Evolutionary conservation across 2,113 vertebrate genomes (phyloP).

Genomic region (Loxodonta africana): DNA sequence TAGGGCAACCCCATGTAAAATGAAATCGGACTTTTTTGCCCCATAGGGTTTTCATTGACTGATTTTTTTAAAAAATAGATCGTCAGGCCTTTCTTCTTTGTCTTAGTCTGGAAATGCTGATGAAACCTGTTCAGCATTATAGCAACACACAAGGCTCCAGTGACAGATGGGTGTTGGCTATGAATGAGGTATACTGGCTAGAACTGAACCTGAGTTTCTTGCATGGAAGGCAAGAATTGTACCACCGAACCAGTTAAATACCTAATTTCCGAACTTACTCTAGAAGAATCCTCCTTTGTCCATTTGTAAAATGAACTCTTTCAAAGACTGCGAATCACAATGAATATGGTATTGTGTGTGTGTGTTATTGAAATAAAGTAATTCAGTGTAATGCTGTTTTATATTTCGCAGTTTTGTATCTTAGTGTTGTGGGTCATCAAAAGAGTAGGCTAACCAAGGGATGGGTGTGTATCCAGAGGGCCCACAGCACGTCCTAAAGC

Average conservation of each 20-base stretch:
- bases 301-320: neutral
- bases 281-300: neutral
- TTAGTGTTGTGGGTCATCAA: neutral
- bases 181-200: neutral
- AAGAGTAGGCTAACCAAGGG: neutral
- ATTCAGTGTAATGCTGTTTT: neutral
- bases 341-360: neutral
- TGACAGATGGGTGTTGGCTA: neutral
- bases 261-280: neutral
- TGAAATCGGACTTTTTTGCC: neutral
- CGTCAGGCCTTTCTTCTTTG: neutral
- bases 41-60: neutral
- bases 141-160: neutral
- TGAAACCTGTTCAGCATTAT: neutral
- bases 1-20: neutral
- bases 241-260: neutral
- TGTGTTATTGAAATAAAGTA: conserved; percentile 4
- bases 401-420: neutral
- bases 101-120: neutral
- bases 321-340: conserved; percentile 9
- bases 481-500: neutral
- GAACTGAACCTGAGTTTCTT: neutral
- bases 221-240: neutral
- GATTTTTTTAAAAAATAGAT: neutral
- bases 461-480: neutral